phyloP scores from a whole-genome alignment of 2,113 vertebrate species.

The Oryzias melastigma region DNA sequence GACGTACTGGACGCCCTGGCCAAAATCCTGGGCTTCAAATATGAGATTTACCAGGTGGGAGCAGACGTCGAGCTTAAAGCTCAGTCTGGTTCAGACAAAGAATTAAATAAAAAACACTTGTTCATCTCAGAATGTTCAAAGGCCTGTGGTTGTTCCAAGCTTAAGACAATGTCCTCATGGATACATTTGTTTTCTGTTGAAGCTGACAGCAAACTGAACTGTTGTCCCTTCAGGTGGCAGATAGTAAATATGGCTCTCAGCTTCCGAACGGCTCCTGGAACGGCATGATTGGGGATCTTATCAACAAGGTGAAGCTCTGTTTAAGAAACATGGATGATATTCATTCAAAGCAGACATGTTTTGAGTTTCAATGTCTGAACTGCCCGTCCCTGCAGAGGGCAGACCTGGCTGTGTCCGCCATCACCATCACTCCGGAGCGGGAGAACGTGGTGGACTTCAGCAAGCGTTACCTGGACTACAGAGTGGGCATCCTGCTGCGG shows the following conservation, averaged over 20 bases:
- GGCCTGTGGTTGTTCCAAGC: too few relatives aligned
- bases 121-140: too few relatives aligned
- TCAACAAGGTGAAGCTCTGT: constrained; percentile 85
- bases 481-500: constrained; percentile 90
- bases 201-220: background rate
- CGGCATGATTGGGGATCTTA: constrained; percentile 98
- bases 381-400: constrained; percentile 79
- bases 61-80: too few relatives aligned
- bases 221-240: constrained; percentile 73
- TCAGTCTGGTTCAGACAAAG: too few relatives aligned
- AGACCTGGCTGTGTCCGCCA: constrained; percentile 92
- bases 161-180: too few relatives aligned
- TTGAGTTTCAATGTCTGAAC: background rate
- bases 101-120: too few relatives aligned
- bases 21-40: constrained; percentile 95
- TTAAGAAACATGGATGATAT: background rate
- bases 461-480: constrained; percentile 98
- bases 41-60: constrained; percentile 90
- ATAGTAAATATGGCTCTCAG: constrained; percentile 93
- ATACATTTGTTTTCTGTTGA: too few relatives aligned
- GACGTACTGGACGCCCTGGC: constrained; percentile 94
- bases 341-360: background rate
- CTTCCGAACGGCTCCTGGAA: constrained; percentile 96
- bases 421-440: constrained; percentile 94
- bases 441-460: constrained; percentile 98